Conservation (phyloP, 2,888 invertebrate species). For the Busseola fusca region DNA sequence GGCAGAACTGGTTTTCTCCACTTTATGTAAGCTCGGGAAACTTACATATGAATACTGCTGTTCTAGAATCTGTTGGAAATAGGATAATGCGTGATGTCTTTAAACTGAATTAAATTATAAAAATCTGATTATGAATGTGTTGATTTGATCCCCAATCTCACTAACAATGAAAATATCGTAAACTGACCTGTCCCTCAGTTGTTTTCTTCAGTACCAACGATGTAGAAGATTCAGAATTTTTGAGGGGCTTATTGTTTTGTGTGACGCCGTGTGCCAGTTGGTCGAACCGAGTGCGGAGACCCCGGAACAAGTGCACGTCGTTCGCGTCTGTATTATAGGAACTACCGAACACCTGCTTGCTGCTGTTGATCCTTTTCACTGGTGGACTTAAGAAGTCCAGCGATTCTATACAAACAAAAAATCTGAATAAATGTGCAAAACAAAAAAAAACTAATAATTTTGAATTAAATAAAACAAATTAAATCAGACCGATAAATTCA, state of each 20-base stretch:
- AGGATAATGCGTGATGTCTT: neutral
- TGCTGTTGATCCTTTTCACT: constrained; percentile 65
- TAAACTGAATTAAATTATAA: neutral
- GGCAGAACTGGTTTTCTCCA: constrained; percentile 29
- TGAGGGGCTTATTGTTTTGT: constrained; percentile 19
- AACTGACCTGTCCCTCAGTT: constrained; percentile 64
- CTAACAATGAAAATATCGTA: too few species aligned
- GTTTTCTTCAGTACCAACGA: constrained; percentile 71
- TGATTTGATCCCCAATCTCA: neutral
- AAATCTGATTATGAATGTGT: neutral
- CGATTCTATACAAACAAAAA: constrained; percentile 76
- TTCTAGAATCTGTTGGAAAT: constrained; percentile 65
- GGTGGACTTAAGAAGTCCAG: constrained; percentile 75
- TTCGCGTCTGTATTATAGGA: constrained; percentile 33
- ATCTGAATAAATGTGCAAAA: constrained; percentile 61
- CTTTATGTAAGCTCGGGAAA: constrained; percentile 55
- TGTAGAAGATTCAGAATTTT: constrained; percentile 47
- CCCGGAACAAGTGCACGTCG: constrained; percentile 40
- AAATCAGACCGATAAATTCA: constrained; percentile 72
- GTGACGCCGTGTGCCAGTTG: constrained; percentile 2
- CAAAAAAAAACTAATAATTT: constrained; percentile 39
- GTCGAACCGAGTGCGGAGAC: constrained; percentile 29
- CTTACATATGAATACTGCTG: constrained; percentile 64
- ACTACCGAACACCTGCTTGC: constrained; percentile 36
- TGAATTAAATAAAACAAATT: constrained; percentile 42